Percentiles rank a stretch among this genome's conserved stretches.
phyloP scores from a whole-genome alignment of 2,888 invertebrate genomes.

The Gortyna flavago region DNA sequence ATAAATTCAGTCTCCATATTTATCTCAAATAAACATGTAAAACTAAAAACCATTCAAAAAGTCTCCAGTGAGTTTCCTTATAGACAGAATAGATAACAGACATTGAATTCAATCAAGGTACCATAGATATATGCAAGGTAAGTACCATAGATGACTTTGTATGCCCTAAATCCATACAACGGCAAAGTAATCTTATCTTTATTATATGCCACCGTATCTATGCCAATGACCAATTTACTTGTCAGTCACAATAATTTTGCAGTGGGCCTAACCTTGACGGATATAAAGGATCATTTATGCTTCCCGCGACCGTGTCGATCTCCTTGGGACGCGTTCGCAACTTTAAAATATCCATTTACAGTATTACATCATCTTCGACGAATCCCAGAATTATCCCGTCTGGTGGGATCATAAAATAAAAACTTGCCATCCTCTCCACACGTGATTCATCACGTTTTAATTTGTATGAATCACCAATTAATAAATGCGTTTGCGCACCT shows the following conservation, averaged over 20 bases:
- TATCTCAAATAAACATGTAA: background rate
- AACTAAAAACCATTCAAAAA: background rate
- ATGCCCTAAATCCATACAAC: constrained; percentile 36
- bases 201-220: constrained; percentile 52
- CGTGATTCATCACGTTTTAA: constrained; percentile 75
- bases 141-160: constrained; percentile 41
- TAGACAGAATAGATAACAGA: constrained; percentile 3
- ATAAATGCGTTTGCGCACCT: constrained; percentile 57
- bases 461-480: constrained; percentile 76
- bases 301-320: constrained; percentile 44
- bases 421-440: constrained; percentile 65
- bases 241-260: constrained; percentile 64
- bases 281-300: constrained; percentile 55
- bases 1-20: background rate
- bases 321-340: constrained; percentile 38
- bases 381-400: constrained; percentile 67
- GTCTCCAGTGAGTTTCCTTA: background rate
- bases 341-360: constrained; percentile 67
- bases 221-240: constrained; percentile 60
- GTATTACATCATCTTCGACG: constrained; percentile 73
- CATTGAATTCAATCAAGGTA: constrained; percentile 22
- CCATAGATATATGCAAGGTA: no score
- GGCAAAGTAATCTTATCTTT: constrained; percentile 60
- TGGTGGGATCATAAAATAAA: constrained; percentile 62
- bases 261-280: constrained; percentile 58